phyloP scores from a whole-genome alignment of 2,113 vertebrate species.

The Xenopus borealis region DNA sequence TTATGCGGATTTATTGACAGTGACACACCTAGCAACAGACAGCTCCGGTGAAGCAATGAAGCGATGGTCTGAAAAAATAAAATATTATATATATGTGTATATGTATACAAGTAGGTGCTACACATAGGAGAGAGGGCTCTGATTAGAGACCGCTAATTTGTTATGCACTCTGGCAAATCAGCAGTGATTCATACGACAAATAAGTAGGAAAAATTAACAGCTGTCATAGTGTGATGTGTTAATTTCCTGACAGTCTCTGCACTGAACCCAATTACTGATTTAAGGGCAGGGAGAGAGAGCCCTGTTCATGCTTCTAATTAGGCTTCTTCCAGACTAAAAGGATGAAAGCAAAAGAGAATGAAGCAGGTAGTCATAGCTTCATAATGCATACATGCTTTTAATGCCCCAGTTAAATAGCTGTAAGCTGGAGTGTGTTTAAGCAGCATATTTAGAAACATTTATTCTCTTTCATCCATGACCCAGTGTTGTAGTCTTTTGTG shows the following conservation, averaged over 20 bases:
- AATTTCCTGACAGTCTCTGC: slow-evolving; percentile 98
- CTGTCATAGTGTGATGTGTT: slow-evolving; percentile 99
- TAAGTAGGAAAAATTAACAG: slow-evolving; percentile 96
- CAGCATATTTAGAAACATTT: slow-evolving; percentile 83
- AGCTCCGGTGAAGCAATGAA: slow-evolving; percentile 60
- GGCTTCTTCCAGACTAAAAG: slow-evolving; percentile 94
- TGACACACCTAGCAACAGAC: slow-evolving; percentile 75
- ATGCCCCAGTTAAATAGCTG: slow-evolving; percentile 73
- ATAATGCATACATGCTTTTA: slow-evolving; percentile 65
- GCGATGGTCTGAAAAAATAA: slow-evolving; percentile 64
- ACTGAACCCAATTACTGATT: slow-evolving; percentile 99
- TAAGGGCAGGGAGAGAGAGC: slow-evolving; percentile 93
- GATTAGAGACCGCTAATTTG: slow-evolving; percentile 97
- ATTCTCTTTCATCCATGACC: slow-evolving; percentile 80
- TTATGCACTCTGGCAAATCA: slow-evolving; percentile 94
- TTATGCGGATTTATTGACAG: slow-evolving; percentile 81
- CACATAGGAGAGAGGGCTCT: slow-evolving; percentile 75
- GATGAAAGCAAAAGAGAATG: slow-evolving; percentile 88
- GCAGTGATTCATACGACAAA: slow-evolving; percentile 91
- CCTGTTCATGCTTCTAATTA: slow-evolving; percentile 96
- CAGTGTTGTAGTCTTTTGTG: slow-evolving; percentile 64
- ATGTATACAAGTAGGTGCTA: slow-evolving; percentile 61
- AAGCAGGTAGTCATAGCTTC: slow-evolving; percentile 75
- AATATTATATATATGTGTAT: slow-evolving; percentile 10
- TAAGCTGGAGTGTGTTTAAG: slow-evolving; percentile 73